phyloP scores from a whole-genome alignment of 2,888 invertebrate genomes.

The Acanthosoma haemorrhoidale region DNA sequence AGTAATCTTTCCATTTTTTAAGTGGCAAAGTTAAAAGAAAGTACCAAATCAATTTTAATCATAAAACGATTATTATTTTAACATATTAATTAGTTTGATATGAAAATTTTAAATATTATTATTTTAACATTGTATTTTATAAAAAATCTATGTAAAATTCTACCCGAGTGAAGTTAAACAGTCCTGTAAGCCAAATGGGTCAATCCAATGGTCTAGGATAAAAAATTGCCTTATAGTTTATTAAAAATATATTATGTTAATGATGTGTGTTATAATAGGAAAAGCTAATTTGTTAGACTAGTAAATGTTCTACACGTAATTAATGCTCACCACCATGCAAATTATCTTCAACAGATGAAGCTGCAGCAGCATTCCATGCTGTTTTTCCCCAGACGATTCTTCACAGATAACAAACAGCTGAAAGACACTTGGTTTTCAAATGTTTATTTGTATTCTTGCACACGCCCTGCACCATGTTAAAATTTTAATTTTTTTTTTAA shows the following conservation, averaged over 20 bases:
- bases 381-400: conserved; percentile 14
- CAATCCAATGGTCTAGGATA: conserved; percentile 18
- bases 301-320: conserved; percentile 16
- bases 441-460: background rate
- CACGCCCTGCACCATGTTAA: no score
- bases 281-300: conserved; percentile 19
- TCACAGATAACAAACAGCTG: background rate
- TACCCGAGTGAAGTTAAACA: background rate
- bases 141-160: background rate
- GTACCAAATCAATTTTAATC: background rate
- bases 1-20: no score
- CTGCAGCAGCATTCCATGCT: background rate
- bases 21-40: background rate
- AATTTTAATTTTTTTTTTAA: no score
- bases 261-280: conserved; percentile 15
- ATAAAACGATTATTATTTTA: background rate
- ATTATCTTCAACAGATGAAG: background rate
- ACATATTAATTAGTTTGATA: background rate
- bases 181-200: no score
- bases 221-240: conserved; percentile 31
- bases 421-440: background rate
- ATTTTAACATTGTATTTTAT: background rate
- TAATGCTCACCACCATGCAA: conserved; percentile 30
- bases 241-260: conserved; percentile 21
- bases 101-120: background rate